A percentile compares a stretch with the other conserved stretches of the same genome.
Conservation (phyloP, 2,113 vertebrate genomes). For the Coracopsis vasa region DNA sequence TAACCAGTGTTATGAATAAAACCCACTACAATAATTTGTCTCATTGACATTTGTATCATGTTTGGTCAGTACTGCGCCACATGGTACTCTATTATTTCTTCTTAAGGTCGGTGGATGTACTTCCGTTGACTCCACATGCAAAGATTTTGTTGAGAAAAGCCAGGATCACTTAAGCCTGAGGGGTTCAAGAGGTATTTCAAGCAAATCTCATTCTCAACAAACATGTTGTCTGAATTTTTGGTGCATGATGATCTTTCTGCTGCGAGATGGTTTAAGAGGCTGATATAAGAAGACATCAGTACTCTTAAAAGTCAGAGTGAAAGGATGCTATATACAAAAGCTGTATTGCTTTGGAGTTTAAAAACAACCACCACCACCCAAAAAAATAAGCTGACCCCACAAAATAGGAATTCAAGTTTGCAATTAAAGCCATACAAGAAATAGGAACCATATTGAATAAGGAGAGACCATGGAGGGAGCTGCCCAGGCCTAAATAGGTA, state of each 20-base stretch:
- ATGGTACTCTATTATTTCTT: background rate
- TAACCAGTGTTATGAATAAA: background rate
- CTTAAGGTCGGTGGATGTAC: background rate
- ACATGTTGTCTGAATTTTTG: background rate
- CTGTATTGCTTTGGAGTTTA: background rate
- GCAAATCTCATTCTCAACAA: background rate
- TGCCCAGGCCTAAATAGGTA: background rate
- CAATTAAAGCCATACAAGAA: background rate
- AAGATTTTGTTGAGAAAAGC: background rate
- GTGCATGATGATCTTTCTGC: background rate
- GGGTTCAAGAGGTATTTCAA: background rate
- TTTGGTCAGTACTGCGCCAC: background rate
- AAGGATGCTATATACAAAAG: background rate
- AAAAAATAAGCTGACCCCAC: background rate
- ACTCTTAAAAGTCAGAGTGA: background rate
- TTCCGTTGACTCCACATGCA: background rate
- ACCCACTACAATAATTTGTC: background rate
- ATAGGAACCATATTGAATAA: background rate
- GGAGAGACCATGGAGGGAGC: rapidly evolving
- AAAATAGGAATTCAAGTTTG: background rate
- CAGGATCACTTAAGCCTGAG: background rate
- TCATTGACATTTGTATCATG: background rate
- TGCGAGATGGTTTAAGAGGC: background rate
- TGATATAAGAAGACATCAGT: background rate
- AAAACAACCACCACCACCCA: background rate